These are phyloP conservation scores for Campopleginae sp. DNA, from an alignment of 2,888 invertebrate species.

Conservation along the genomic window DNA sequence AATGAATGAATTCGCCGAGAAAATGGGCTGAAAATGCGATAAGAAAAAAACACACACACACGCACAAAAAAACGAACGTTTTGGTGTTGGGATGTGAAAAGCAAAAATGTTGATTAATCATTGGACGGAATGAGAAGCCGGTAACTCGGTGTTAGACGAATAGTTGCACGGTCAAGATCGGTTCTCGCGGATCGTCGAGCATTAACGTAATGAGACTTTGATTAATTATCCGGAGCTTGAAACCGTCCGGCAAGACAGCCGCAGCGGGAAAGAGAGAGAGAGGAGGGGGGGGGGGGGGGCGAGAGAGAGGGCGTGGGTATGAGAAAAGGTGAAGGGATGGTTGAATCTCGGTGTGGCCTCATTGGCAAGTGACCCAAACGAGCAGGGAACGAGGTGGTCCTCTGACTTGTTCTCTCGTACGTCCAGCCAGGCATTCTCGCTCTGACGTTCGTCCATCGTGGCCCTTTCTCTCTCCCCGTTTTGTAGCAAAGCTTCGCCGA, in stretches of 20 bases:
- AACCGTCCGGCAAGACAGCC: slow-evolving; percentile 33
- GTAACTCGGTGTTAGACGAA: not conserved
- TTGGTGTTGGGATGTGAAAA: not conserved
- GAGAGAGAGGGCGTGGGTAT: not conserved
- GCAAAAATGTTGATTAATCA: not conserved
- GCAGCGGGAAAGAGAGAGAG: not conserved
- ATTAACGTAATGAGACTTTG: slow-evolving; percentile 76
- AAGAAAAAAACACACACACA: not conserved
- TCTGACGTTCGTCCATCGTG: slow-evolving; percentile 34
- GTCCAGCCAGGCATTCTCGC: slow-evolving; percentile 33
- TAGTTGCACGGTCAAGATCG: slow-evolving; percentile 63
- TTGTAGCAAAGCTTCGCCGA: slow-evolving; percentile 22
- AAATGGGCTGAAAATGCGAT: not conserved
- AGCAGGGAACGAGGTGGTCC: slow-evolving; percentile 5
- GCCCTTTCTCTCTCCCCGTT: slow-evolving; percentile 16
- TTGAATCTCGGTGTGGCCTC: slow-evolving; percentile 55
- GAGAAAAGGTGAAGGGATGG: slow-evolving; percentile 49
- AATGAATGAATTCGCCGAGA: not conserved
- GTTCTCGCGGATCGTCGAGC: slow-evolving; percentile 63
- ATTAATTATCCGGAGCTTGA: slow-evolving; percentile 76
- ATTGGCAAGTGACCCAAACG: slow-evolving; percentile 65
- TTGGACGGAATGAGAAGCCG: not conserved
- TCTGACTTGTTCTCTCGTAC: slow-evolving; percentile 7
- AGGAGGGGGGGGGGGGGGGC: not conserved
- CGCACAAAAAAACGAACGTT: too few relatives aligned